Evolutionary conservation across 2,888 invertebrate genomes (phyloP).

Genomic region (Cephus pygmeus): DNA sequence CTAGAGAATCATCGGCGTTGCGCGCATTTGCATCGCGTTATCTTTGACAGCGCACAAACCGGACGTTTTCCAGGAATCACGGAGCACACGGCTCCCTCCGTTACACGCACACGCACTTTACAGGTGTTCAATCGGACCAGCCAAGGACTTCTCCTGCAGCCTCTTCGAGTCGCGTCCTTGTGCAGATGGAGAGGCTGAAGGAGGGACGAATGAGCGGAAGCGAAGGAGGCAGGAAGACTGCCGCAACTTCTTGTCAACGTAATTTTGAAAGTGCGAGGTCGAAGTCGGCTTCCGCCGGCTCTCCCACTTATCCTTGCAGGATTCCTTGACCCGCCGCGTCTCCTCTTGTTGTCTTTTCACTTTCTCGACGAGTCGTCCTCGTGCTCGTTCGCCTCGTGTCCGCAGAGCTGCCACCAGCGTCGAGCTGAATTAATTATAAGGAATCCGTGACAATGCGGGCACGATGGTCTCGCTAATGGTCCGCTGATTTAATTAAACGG

Average conservation of each 20-base stretch:
- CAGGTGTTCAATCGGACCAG: too few relatives aligned
- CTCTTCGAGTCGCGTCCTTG: not conserved
- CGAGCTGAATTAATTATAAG: constrained; percentile 57
- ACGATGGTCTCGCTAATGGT: constrained; percentile 52
- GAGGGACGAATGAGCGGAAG: constrained; percentile 12
- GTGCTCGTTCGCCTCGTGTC: constrained; percentile 35
- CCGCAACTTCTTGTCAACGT: constrained; percentile 20
- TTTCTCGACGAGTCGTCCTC: constrained; percentile 29
- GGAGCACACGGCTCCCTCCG: too few relatives aligned
- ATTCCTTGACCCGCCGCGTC: constrained; percentile 24
- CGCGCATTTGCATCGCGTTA: not conserved
- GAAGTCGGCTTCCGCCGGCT: constrained; percentile 14
- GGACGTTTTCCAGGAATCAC: too few relatives aligned
- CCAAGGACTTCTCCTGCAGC: too few relatives aligned
- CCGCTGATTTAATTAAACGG: constrained; percentile 55
- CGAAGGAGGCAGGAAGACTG: constrained; percentile 23
- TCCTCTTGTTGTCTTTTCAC: constrained; percentile 22
- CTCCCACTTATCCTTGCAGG: constrained; percentile 29
- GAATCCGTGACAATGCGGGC: constrained; percentile 50
- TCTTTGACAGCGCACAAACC: too few relatives aligned
- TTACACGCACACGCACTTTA: too few relatives aligned
- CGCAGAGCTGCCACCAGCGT: constrained; percentile 39
- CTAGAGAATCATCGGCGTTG: not conserved
- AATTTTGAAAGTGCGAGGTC: constrained; percentile 28
- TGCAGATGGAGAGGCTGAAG: not conserved